Base-by-base conservation (phyloP, 1,140 invertebrate genomes). In the Cheumatopsyche charites region DNA sequence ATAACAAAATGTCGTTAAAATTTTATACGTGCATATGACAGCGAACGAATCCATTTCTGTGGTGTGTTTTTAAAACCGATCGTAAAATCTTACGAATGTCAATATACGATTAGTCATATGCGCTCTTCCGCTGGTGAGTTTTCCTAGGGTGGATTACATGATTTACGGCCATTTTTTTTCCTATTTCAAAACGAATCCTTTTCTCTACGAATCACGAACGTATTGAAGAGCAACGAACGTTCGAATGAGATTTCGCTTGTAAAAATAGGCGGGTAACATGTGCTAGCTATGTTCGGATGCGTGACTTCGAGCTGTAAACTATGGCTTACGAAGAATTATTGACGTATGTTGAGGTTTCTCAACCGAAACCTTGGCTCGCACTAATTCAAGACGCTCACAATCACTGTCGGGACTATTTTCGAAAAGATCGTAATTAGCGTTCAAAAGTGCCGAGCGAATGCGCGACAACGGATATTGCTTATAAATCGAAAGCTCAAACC, bases 291-390 rank as follows among this genome's bases (percentile, higher is more conserved):
- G 66, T 26, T n/a, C 42, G 25, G 36, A 68, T 68, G 43, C 66
- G 66, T 68, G 66, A 68, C 66, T 68, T 19, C 25, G 47, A 26
- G 43, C 49, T 29, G 49, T 68, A 68, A 52, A 58, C 47, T 55
- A 42, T 55, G 66, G 66, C 66, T 68, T 68, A 68, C 66, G 41
- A 41, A 58, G 47, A 68, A 68, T 68, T 68, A 58, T 66, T 66
- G 23, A 58, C 55, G 55, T 58, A 58, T 13, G 23, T 58, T 58
- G 55, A 58, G 55, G 55, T 58, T 58, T 58, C 55, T 58, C 55
- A 58, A 58, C 55, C 29, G 42, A 63, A 63, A 63, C 42, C 42
- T 41, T 63, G 42, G 62, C 13, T 42, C 9, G 42, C 23, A 47
- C 63, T 66, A 66, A 66, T 66, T 66, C 19, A 41, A 42, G 19